Evolutionary conservation across 1,140 invertebrate species (phyloP), one percentile per base, ranked within the genome.

Genomic region (Drosophila ironensis): DNA sequence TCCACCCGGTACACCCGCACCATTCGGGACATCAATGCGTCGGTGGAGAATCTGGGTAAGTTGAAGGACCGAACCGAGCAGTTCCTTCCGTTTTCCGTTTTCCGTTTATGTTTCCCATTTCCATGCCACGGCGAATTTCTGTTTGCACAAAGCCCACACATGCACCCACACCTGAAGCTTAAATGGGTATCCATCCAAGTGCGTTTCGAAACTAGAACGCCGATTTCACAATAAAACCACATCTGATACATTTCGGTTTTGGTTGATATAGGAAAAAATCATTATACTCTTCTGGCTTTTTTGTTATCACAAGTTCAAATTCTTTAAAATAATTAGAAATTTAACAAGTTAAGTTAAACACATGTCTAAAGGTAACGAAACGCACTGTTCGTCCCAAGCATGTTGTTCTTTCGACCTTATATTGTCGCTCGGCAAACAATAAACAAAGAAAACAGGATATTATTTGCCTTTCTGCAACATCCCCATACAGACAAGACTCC

Each of bases 11-110:
- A 92, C 28, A 76, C 91, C 1, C 91, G 92, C 73, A 92, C 92
- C 78, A 93, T 94, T 66, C 91, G 92, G 67, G 94, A 94, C 80
- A 92, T 94, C 80, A 94, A 94, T 90, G 92, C 93, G 63, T 94
- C 93, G 54, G 92, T 93, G 28, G 94, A 95, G 90, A 94, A 94
- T 90, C 91, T 94, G 90, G 94, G 94, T 94, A 91, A 93, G 91
- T 90, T 64, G 11, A 12, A 19, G 28, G 9, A 19, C 37, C 40
- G 41, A 37, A 19, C 16, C 33, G 16, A 11, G 25, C 14, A 5
- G 52, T 24, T 70, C 45, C 12, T 50, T 56, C 42, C 25, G 24
- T 66, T 6, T 35, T 52, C 44, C 47, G 48, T 66, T 6, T 35
- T 52, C 44, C 47, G 48, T 72, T 74, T 75, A 37, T 60, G 40